Conservation (phyloP, 2,888 invertebrate species). For the Cerceris rybyensis region DNA sequence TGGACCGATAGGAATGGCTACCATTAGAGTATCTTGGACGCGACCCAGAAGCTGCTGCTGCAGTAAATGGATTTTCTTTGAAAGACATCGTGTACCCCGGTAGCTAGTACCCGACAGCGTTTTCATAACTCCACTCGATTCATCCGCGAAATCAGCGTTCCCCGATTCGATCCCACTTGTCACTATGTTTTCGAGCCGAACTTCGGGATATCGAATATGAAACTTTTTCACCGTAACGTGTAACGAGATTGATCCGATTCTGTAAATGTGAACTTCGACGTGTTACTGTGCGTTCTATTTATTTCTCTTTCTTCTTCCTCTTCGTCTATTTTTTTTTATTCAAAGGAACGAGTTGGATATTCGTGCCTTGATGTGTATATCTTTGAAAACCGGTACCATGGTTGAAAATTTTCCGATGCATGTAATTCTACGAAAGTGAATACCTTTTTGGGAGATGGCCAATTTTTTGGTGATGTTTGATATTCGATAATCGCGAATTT, state of each 20-base stretch:
- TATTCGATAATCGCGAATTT: no score
- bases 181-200: not conserved
- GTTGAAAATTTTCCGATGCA: no score
- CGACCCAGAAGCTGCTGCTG: constrained; percentile 71
- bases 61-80: constrained; percentile 76
- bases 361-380: no score
- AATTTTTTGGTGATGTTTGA: no score
- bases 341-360: no score
- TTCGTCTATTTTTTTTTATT: no score
- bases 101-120: constrained; percentile 58
- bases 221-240: not conserved
- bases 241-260: not conserved
- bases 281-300: no score
- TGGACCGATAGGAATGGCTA: constrained; percentile 69
- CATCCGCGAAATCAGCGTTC: constrained; percentile 62
- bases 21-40: constrained; percentile 75
- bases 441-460: no score
- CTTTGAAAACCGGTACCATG: no score
- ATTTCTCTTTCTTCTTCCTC: no score
- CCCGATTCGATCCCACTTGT: constrained; percentile 47
- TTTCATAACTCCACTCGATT: constrained; percentile 73
- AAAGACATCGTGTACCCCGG: constrained; percentile 64
- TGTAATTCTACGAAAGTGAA: no score
- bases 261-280: not conserved
- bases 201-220: not conserved